Evolutionary conservation across 2,797 vertebrate genomes (phyloP).

Genomic region (Erpetoichthys calabaricus): DNA sequence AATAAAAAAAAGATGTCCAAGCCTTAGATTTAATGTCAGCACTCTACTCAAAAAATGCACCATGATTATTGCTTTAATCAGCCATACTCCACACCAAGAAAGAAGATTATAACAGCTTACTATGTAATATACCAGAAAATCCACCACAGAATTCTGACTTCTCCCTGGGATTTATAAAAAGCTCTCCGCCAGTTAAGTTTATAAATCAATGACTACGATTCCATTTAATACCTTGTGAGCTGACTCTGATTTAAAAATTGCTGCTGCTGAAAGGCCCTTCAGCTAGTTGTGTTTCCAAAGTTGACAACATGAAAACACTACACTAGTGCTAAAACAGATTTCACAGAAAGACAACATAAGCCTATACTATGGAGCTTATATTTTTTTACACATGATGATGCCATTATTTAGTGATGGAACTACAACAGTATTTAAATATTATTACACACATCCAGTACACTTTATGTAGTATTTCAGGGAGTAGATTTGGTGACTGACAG

Average conservation of each 20-base stretch:
- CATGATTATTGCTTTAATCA: neutral
- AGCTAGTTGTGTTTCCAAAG: constrained; percentile 1
- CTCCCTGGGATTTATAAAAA: constrained; percentile 1
- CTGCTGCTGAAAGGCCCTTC: constrained; percentile 2
- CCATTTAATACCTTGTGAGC: constrained; percentile 1
- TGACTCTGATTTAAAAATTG: neutral
- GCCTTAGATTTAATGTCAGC: neutral
- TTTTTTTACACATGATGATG: too few relatives aligned
- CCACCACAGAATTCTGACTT: neutral
- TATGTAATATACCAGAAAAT: neutral
- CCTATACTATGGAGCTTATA: too few relatives aligned
- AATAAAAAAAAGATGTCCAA: too few relatives aligned
- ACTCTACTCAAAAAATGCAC: neutral
- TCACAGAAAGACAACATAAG: too few relatives aligned
- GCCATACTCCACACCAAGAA: neutral
- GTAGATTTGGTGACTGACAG: too few relatives aligned
- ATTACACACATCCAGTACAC: too few relatives aligned
- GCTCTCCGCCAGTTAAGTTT: constrained; percentile 3
- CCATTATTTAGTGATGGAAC: too few relatives aligned
- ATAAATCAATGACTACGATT: constrained; percentile 3
- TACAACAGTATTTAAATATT: too few relatives aligned
- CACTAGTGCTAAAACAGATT: too few relatives aligned
- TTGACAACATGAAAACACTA: neutral
- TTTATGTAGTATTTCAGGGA: too few relatives aligned
- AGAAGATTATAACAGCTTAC: constrained; percentile 1